These are phyloP conservation scores for Drosophila colorata DNA, from an alignment of 2,888 invertebrate species.

Conservation along the genomic window DNA sequence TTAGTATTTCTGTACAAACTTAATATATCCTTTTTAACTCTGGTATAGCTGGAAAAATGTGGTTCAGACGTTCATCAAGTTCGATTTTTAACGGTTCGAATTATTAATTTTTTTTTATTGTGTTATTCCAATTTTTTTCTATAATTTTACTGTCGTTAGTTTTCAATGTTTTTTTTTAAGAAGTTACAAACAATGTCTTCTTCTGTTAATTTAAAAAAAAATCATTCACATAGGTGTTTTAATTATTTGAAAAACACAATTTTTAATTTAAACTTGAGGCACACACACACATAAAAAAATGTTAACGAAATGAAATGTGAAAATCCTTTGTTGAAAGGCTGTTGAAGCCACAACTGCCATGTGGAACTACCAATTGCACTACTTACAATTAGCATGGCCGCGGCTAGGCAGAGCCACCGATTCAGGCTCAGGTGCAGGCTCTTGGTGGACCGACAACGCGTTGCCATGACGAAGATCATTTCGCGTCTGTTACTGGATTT, in stretches of 20 bases:
- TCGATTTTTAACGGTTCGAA: not conserved
- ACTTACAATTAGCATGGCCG: slow-evolving; percentile 83
- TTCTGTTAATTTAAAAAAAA: not conserved
- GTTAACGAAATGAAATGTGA: slow-evolving; percentile 1
- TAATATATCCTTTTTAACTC: not conserved
- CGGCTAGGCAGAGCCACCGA: slow-evolving; percentile 52
- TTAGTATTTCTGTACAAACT: not conserved
- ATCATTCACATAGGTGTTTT: not conserved
- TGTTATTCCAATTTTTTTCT: not conserved
- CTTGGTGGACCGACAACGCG: slow-evolving; percentile 47
- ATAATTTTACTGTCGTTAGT: not conserved
- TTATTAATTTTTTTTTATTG: not conserved
- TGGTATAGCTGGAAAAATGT: not conserved
- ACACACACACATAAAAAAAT: slow-evolving; percentile 24
- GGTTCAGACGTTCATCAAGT: too few species aligned
- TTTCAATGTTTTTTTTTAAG: not conserved
- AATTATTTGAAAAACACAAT: not conserved
- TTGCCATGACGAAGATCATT: slow-evolving; percentile 81
- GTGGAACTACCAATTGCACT: slow-evolving; percentile 21
- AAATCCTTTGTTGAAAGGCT: slow-evolving; percentile 23
- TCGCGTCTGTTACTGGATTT: slow-evolving; percentile 82
- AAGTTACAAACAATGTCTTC: not conserved
- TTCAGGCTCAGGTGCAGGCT: slow-evolving; percentile 41
- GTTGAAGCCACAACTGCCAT: not conserved
- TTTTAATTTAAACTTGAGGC: not conserved